Evolutionary conservation across 2,113 vertebrate species (phyloP).

Genomic region (Oreochromis spilurus): DNA sequence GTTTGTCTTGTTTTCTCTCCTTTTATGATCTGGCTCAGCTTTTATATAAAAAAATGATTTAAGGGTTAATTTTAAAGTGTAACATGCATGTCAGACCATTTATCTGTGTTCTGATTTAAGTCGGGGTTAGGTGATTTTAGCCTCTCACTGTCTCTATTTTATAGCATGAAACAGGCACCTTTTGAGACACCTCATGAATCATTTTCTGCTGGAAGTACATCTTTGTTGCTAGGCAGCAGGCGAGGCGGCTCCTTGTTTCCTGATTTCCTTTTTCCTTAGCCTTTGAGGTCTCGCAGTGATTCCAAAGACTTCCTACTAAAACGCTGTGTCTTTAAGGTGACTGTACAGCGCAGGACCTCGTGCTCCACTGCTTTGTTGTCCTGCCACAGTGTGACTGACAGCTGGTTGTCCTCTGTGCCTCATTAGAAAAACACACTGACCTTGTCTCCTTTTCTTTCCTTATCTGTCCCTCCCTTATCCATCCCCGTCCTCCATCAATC

Average conservation of each 20-base stretch:
- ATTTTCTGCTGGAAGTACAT: constrained; percentile 5
- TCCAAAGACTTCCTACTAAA: neutral
- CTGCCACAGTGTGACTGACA: constrained; percentile 21
- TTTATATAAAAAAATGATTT: neutral
- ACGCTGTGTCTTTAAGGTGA: constrained; percentile 26
- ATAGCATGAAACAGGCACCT: neutral
- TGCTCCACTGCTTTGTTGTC: constrained; percentile 3
- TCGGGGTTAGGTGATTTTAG: neutral
- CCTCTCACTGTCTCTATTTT: neutral
- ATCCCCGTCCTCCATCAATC: constrained; percentile 1
- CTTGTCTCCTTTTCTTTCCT: constrained; percentile 10
- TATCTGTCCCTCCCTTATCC: constrained; percentile 1
- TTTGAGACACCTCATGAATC: constrained; percentile 36
- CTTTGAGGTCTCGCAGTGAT: neutral
- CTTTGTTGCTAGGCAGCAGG: constrained; percentile 70
- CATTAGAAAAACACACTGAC: constrained; percentile 4
- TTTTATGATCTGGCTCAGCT: neutral
- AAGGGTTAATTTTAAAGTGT: neutral
- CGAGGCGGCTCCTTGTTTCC: constrained; percentile 9
- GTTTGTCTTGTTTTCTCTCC: neutral
- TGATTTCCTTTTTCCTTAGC: neutral
- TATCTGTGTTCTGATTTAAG: neutral
- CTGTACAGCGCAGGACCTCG: neutral
- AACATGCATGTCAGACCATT: neutral
- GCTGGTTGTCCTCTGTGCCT: constrained; percentile 22